Conservation (phyloP, 1,140 invertebrate species). For the Oscheius sp. region DNA sequence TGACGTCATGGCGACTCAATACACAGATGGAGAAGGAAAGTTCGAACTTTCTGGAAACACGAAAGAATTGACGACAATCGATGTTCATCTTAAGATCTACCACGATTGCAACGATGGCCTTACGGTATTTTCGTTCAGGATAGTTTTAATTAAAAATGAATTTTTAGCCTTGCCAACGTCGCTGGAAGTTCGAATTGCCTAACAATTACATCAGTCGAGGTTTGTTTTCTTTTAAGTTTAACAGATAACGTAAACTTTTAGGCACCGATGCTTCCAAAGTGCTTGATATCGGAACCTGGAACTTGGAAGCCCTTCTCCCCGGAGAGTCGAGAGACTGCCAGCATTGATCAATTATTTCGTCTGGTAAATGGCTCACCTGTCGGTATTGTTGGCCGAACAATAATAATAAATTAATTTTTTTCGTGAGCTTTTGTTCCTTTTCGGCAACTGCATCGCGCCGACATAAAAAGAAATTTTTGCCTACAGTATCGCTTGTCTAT, state of each 20-base stretch:
- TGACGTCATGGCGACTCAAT: slow-evolving; percentile 53
- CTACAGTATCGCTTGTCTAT: not conserved
- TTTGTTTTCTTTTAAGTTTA: not conserved
- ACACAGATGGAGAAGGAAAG: slow-evolving; percentile 49
- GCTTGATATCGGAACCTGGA: slow-evolving; percentile 59
- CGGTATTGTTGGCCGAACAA: not conserved
- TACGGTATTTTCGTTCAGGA: slow-evolving; percentile 41
- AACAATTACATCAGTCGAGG: slow-evolving; percentile 57
- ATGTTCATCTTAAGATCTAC: slow-evolving; percentile 59
- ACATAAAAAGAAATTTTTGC: not conserved
- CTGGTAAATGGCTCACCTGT: not conserved
- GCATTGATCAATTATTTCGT: too few relatives aligned
- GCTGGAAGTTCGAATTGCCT: slow-evolving; percentile 61
- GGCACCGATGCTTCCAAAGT: slow-evolving; percentile 42
- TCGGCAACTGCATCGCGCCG: too few relatives aligned
- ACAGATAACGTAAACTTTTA: not conserved
- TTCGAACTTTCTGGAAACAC: slow-evolving; percentile 54
- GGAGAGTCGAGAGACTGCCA: slow-evolving; percentile 56
- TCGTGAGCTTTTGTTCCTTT: not conserved
- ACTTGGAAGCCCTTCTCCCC: slow-evolving; percentile 57
- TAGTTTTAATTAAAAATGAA: not conserved
- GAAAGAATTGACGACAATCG: slow-evolving; percentile 58
- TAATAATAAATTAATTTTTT: slow-evolving; percentile 5
- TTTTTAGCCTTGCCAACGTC: slow-evolving; percentile 58
- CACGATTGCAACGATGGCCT: slow-evolving; percentile 60